A percentile compares a stretch with the other conserved stretches of the same genome.
Conservation (phyloP, 1,140 invertebrate genomes). For the Pteromalus puparum region DNA sequence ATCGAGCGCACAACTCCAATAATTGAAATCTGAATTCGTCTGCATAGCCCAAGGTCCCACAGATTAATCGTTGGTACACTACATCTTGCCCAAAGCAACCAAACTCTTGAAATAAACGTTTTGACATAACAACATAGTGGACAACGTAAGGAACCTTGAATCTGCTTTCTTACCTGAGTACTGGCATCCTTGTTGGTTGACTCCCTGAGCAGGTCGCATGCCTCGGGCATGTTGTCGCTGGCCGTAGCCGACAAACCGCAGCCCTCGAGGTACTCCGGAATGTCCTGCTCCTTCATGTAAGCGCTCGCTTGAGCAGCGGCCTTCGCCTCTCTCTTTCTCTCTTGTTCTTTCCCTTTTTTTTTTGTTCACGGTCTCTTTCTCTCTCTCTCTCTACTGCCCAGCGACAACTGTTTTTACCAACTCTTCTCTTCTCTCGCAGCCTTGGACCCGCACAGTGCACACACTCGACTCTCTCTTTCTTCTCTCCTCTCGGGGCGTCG, state of each 20-base stretch:
- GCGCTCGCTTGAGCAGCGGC: slow-evolving; percentile 18
- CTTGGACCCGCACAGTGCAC: not conserved
- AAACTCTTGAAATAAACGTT: too few species aligned
- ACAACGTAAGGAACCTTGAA: not conserved
- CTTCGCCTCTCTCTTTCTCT: not conserved
- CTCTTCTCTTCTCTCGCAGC: not conserved
- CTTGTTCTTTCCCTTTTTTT: not conserved
- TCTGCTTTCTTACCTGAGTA: slow-evolving; percentile 41
- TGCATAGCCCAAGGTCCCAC: not conserved
- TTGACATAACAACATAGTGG: too few species aligned
- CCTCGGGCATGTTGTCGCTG: slow-evolving; percentile 70
- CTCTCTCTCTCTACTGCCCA: not conserved
- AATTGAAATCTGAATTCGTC: not conserved
- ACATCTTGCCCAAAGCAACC: too few species aligned
- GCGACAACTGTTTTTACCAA: not conserved
- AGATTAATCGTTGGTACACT: not conserved
- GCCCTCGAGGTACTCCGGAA: slow-evolving; percentile 72
- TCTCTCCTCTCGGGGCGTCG: not conserved
- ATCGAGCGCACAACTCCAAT: not conserved
- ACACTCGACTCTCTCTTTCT: not conserved
- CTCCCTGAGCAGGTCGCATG: slow-evolving; percentile 57
- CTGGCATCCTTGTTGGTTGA: not conserved
- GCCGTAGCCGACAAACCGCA: slow-evolving; percentile 66
- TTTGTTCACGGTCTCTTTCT: not conserved
- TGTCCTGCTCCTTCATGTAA: slow-evolving; percentile 74